A percentile compares a stretch with the other conserved stretches of the same genome.
Conservation (phyloP, 2,888 invertebrate genomes). For the Platycnemis pennipes region DNA sequence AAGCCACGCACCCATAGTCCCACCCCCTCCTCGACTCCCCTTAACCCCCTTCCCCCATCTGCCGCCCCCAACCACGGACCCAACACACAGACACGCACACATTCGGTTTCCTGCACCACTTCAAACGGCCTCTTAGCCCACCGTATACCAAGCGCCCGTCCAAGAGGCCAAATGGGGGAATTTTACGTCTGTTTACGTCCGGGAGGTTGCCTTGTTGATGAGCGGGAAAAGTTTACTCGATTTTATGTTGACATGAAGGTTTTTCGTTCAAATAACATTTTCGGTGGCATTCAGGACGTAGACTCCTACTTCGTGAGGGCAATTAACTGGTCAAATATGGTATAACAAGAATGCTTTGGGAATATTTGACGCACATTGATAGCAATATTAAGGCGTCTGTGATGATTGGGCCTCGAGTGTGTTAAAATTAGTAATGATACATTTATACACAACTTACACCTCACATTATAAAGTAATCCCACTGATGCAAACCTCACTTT, state of each 20-base stretch:
- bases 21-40: neutral
- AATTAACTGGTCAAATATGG: neutral
- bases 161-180: neutral
- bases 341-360: no score
- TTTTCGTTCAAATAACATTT: neutral
- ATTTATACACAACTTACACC: no score
- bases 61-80: no score
- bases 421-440: no score
- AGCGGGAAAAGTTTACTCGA: neutral
- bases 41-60: neutral
- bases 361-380: no score
- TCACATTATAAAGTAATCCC: no score
- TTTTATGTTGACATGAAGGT: neutral
- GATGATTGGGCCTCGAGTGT: no score
- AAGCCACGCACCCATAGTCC: neutral
- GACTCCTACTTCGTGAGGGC: neutral
- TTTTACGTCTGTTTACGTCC: conserved; percentile 9
- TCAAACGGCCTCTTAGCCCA: conserved; percentile 7
- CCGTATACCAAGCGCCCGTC: neutral
- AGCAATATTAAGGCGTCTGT: no score
- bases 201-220: neutral
- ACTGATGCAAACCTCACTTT: no score
- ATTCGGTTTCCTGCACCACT: conserved; percentile 17
- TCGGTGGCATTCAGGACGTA: neutral
- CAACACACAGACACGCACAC: neutral